Percentiles rank a stretch among this genome's conserved stretches.
Conservation (phyloP, 2,797 vertebrate genomes). For the Nothura maculosa region DNA sequence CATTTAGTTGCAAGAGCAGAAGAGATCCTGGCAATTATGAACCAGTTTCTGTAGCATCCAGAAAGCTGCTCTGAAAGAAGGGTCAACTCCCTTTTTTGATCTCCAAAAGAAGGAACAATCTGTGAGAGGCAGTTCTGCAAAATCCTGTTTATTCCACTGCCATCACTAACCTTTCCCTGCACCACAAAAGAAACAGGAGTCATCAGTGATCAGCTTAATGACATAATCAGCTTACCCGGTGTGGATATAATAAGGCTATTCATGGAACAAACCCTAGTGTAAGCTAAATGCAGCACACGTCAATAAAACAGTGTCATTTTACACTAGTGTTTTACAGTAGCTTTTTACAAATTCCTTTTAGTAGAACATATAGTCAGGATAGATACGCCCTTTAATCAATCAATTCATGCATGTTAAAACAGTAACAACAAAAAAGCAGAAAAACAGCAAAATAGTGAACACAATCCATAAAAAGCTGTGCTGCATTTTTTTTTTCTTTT, state of each 20-base stretch:
- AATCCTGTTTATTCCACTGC: background rate
- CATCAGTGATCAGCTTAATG: background rate
- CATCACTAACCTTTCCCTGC: background rate
- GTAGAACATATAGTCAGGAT: background rate
- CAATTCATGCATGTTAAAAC: background rate
- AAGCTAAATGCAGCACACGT: background rate
- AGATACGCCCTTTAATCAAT: background rate
- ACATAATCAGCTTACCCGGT: background rate
- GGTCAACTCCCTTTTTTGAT: background rate
- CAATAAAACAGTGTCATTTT: background rate
- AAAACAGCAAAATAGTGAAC: background rate
- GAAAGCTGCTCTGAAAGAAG: background rate
- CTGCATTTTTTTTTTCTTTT: background rate
- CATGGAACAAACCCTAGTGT: background rate
- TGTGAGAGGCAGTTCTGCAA: background rate
- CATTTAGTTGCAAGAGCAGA: background rate
- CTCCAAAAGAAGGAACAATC: fast-evolving
- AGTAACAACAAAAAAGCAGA: background rate
- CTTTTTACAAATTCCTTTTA: background rate
- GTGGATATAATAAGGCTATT: background rate
- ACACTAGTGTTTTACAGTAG: background rate
- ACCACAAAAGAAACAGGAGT: background rate
- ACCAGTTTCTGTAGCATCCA: background rate
- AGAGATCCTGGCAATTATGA: background rate
- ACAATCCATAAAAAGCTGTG: background rate